Evolutionary conservation across 1,140 invertebrate species (phyloP).

Genomic region (Drosophila athabasca): DNA sequence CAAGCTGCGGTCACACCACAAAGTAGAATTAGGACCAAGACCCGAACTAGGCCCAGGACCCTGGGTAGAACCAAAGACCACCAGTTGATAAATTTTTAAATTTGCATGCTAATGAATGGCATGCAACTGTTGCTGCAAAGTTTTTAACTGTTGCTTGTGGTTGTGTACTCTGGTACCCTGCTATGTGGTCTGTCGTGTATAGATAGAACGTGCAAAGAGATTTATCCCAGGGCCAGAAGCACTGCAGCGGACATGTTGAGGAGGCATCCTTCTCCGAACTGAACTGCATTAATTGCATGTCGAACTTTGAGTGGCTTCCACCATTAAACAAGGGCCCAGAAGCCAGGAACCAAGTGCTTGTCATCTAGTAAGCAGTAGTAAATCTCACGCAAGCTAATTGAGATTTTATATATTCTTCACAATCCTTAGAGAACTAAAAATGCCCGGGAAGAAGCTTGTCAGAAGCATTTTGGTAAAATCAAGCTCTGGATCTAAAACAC

Average conservation of each 20-base stretch:
- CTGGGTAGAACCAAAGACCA: constrained; percentile 4
- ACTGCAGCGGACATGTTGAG: constrained; percentile 26
- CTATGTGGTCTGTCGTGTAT: neutral
- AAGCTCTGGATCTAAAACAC: neutral
- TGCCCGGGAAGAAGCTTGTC: too few species aligned
- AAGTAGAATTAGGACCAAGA: constrained; percentile 19
- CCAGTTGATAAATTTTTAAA: constrained; percentile 68
- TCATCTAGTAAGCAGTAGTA: too few species aligned
- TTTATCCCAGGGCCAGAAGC: neutral
- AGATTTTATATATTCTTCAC: too few species aligned
- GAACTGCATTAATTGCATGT: constrained; percentile 58
- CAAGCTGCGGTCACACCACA: constrained; percentile 21
- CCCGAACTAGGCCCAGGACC: neutral
- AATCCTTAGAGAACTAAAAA: too few species aligned
- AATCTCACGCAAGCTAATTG: too few species aligned
- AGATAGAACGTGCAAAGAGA: neutral
- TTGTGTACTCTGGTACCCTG: too few species aligned
- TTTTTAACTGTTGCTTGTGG: constrained; percentile 42
- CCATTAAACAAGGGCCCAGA: constrained; percentile 36
- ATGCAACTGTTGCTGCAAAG: constrained; percentile 33
- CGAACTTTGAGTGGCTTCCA: constrained; percentile 68
- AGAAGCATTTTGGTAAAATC: neutral
- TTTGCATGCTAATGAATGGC: constrained; percentile 72
- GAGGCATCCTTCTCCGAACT: neutral
- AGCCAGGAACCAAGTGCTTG: neutral